Evolutionary conservation across 2,113 vertebrate genomes (phyloP).

Genomic region (Eudorcas thomsonii): DNA sequence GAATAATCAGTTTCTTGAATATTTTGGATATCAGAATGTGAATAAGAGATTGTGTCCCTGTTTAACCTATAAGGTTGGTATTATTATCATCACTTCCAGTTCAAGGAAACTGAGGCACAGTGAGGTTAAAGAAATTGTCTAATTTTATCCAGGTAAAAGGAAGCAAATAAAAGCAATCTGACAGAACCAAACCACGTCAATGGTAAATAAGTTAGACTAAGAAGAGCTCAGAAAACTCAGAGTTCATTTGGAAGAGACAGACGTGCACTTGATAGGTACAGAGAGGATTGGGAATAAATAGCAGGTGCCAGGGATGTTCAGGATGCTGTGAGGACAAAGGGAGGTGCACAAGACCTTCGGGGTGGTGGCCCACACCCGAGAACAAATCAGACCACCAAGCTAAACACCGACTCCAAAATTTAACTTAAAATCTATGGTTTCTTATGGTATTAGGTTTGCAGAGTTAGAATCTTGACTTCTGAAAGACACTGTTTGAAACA

Average conservation of each 20-base stretch:
- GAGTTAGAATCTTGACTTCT: conserved; percentile 4
- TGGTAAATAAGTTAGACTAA: background rate
- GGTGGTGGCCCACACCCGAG: no score
- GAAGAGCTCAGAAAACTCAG: background rate
- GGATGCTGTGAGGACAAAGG: no score
- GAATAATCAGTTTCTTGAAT: background rate
- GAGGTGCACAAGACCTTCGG: fast-evolving
- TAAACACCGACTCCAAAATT: background rate
- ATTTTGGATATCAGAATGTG: background rate
- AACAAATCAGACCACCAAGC: fast-evolving
- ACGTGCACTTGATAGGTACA: no score
- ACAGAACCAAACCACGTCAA: background rate
- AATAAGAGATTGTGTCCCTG: background rate
- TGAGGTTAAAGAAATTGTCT: background rate
- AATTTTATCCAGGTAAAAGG: background rate
- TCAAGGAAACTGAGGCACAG: background rate
- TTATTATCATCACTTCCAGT: background rate
- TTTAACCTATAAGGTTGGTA: background rate
- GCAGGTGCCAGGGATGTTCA: background rate
- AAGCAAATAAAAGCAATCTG: background rate
- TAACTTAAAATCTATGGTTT: background rate
- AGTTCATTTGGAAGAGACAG: background rate
- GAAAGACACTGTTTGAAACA: conserved; percentile 40
- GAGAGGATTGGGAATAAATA: fast-evolving
- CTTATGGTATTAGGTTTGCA: background rate